A percentile compares a stretch with the other conserved stretches of the same genome.
Conservation (phyloP, 2,113 vertebrate species). For the human region GRCh38 chr2:184905001-184905500, state of each 20-base stretch:
- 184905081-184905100: background rate
- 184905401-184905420: background rate
- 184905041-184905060: background rate
- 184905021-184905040: background rate
- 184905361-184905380: background rate
- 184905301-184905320: background rate
- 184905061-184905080: background rate
- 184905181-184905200: constrained; percentile 1
- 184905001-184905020: background rate
- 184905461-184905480: background rate
- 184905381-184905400: background rate
- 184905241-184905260: background rate
- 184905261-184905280: background rate
- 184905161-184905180: background rate
- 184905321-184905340: background rate
- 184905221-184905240: background rate
- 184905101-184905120: background rate
- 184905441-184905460: background rate
- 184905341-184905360: background rate
- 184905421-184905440: background rate
- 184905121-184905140: background rate
- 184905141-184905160: background rate
- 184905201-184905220: background rate
- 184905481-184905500: background rate
- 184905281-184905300: background rate